Conservation (phyloP, 53 echinoderm and acorn worm species). For the Henricia sp. region DNA sequence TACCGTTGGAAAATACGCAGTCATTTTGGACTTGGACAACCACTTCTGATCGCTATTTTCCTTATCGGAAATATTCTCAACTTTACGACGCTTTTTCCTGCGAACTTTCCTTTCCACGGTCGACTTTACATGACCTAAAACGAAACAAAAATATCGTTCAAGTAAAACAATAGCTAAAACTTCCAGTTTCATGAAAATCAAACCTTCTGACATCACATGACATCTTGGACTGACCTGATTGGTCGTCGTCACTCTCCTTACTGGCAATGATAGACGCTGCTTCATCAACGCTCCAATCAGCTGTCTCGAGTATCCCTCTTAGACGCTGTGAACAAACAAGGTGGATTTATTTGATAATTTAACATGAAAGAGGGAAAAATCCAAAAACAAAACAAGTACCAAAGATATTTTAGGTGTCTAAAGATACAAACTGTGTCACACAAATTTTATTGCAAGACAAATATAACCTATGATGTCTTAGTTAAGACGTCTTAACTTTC, state of each 20-base stretch:
- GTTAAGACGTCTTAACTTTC: too few relatives aligned
- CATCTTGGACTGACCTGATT: slow-evolving; percentile 15
- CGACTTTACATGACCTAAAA: not conserved
- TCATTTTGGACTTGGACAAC: slow-evolving; percentile 37
- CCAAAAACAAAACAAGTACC: too few relatives aligned
- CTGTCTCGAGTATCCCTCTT: slow-evolving; percentile 2
- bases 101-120: not conserved
- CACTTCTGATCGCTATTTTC: slow-evolving; percentile 19
- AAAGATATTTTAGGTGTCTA: too few relatives aligned
- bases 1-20: slow-evolving; percentile 50
- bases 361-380: too few relatives aligned
- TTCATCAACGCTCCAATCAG: slow-evolving; percentile 23
- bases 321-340: slow-evolving; percentile 12
- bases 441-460: too few relatives aligned
- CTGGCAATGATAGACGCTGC: slow-evolving; percentile 1
- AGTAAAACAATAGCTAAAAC: too few relatives aligned
- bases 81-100: slow-evolving; percentile 34
- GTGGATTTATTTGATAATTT: too few relatives aligned
- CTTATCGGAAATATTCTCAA: slow-evolving; percentile 25
- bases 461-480: too few relatives aligned
- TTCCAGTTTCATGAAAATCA: too few relatives aligned
- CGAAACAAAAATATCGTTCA: not conserved
- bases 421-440: too few relatives aligned
- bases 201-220: too few relatives aligned
- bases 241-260: not conserved